Evolutionary conservation across 2,113 vertebrate species (phyloP).

Genomic region (Xiphophorus hellerii): DNA sequence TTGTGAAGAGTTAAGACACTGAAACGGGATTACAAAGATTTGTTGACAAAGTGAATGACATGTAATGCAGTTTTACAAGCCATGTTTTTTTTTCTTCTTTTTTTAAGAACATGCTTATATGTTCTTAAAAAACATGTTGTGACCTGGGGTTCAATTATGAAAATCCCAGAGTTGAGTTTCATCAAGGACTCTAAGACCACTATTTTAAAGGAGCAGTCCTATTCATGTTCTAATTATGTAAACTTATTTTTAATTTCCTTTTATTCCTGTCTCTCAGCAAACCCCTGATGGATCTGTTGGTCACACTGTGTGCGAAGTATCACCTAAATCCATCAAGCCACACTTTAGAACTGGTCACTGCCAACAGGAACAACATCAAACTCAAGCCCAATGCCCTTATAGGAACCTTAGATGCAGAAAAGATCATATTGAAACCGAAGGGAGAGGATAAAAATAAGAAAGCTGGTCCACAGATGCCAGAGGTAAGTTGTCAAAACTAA

Average conservation of each 20-base stretch:
- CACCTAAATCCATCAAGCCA: slow-evolving; percentile 94
- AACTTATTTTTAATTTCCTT: background rate
- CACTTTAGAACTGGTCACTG: slow-evolving; percentile 89
- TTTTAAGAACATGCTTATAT: too few relatives aligned
- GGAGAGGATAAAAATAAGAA: slow-evolving; percentile 89
- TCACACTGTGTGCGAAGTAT: slow-evolving; percentile 93
- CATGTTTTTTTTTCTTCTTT: too few relatives aligned
- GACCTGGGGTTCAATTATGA: too few relatives aligned
- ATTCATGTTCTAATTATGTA: background rate
- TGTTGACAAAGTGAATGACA: too few relatives aligned
- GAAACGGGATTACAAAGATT: too few relatives aligned
- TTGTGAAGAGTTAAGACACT: too few relatives aligned
- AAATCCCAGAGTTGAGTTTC: too few relatives aligned
- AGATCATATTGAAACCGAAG: slow-evolving; percentile 91
- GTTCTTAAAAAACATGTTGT: too few relatives aligned
- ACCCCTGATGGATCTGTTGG: slow-evolving; percentile 94
- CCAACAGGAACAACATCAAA: slow-evolving; percentile 87
- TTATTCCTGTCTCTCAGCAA: slow-evolving; percentile 82
- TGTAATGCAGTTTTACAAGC: too few relatives aligned
- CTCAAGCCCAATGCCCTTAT: slow-evolving; percentile 94
- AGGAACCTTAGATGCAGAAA: slow-evolving; percentile 91
- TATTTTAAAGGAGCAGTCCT: too few relatives aligned
- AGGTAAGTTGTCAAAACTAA: slow-evolving; percentile 75
- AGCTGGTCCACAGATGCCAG: slow-evolving; percentile 87
- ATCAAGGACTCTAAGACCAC: too few relatives aligned